Base-by-base conservation (phyloP, 2,888 invertebrate species). In the Xestoiulus laeticollis region DNA sequence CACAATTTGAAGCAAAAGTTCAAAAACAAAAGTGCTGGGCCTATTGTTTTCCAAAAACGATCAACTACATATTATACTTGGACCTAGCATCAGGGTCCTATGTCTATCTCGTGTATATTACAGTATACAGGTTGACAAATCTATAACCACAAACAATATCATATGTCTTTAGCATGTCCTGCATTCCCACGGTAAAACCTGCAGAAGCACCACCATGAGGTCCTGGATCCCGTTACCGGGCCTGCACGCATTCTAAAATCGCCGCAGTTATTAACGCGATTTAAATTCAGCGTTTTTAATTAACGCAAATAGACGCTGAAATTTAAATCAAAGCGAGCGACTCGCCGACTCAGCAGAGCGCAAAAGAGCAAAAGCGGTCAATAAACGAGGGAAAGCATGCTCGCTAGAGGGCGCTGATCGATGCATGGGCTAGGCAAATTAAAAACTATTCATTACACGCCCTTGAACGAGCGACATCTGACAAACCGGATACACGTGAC, bases 261-360 rank as follows among this genome's bases (percentile, higher is more conserved):
- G 68, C 68, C 26, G 22, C 68, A 68, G 68, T 78, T 78, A 78
- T 30, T 78, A 78, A 78, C 78, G 30, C 78, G 78, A 30, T 78
- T 78, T 78, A 78, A 78, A 78, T 78, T 78, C 30, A 78, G 22
- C 78, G 78, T 78, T 78, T 68, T 78, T 78, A 78, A 78, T 78
- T 78, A 78, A 78, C 30, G 78, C 78, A 30, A 78, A 78, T 30
- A 78, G 30, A 30, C 30, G 78, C 78, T 78, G 78, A 78, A 78
- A 78, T 78, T 78, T 30, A 78, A 78, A 78, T 30, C 78, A 30
- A 78, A 78, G 78, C 78, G 10, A 78, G 30, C 78, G 30, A 30
- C 16, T 12, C 10, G 30, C 26, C 22, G 10, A 26, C n/a, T 26
- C 78, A 30, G 14, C 78, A 10, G 78, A 30, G 78, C 78, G 78